These are phyloP conservation scores for Delia radicum DNA, from an alignment of 1,140 invertebrate genomes.

Conservation along the genomic window DNA sequence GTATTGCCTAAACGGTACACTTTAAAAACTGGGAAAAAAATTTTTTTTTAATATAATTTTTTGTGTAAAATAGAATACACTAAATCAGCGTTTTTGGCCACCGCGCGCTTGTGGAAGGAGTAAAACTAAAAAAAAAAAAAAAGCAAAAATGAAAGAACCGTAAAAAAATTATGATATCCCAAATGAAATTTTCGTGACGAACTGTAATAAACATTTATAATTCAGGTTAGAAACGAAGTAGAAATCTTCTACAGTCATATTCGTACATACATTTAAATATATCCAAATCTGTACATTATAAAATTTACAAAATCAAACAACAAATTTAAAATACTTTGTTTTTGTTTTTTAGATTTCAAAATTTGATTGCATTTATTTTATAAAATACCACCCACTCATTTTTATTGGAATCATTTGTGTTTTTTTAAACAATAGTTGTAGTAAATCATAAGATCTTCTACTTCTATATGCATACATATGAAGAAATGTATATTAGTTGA, in stretches of 20 bases:
- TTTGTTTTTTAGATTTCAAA: neutral
- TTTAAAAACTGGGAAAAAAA: too few species aligned
- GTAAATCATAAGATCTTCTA: too few species aligned
- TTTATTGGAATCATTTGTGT: too few species aligned
- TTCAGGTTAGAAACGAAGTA: neutral
- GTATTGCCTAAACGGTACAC: too few species aligned
- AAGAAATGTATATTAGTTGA: conserved; percentile 2
- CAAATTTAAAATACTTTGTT: neutral
- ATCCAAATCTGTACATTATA: neutral
- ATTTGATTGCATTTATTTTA: neutral
- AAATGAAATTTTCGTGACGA: too few species aligned
- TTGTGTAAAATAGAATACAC: too few species aligned
- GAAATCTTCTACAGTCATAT: neutral
- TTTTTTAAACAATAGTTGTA: too few species aligned
- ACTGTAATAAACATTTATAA: neutral
- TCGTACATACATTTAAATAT: neutral
- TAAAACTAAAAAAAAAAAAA: neutral
- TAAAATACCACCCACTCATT: neutral
- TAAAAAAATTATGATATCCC: too few species aligned
- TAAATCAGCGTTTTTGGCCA: too few species aligned
- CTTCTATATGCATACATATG: neutral
- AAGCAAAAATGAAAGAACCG: too few species aligned
- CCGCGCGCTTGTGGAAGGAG: too few species aligned
- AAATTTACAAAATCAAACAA: neutral
- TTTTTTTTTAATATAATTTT: too few species aligned